Percentiles rank a stretch among this genome's conserved stretches.
Evolutionary conservation across 2,797 vertebrate genomes (phyloP).

Genomic region (Tamandua tetradactyla): DNA sequence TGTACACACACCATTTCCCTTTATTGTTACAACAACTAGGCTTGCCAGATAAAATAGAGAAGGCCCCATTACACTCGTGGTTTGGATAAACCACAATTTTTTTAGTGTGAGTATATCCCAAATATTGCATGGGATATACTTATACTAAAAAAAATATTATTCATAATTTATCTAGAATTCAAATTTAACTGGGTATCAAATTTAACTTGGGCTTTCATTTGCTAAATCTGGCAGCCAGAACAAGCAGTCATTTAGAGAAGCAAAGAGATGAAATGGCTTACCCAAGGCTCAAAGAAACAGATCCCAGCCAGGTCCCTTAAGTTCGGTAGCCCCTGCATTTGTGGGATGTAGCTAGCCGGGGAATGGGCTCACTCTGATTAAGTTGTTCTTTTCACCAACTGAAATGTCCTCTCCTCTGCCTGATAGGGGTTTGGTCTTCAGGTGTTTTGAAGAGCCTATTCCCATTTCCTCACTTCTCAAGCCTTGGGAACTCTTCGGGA

Average conservation of each 20-base stretch:
- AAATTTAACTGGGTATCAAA: rapidly evolving
- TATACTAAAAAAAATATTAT: neutral
- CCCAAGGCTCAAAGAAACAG: neutral
- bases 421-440: neutral
- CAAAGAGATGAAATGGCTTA: neutral
- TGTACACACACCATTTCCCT: neutral
- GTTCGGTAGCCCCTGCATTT: rapidly evolving
- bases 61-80: neutral
- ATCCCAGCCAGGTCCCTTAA: neutral
- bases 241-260: neutral
- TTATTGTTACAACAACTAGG: too few species aligned
- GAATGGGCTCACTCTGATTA: neutral
- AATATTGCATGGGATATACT: neutral
- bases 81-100: neutral
- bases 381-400: neutral
- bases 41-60: neutral
- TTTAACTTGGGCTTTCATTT: neutral
- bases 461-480: neutral
- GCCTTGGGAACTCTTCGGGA: neutral
- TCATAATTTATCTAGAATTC: neutral
- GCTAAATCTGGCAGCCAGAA: neutral
- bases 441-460: neutral
- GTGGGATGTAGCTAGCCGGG: too few species aligned
- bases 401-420: rapidly evolving
- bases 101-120: neutral